phyloP scores from a whole-genome alignment of 2,888 invertebrate species.

The Apodemia duryi region DNA sequence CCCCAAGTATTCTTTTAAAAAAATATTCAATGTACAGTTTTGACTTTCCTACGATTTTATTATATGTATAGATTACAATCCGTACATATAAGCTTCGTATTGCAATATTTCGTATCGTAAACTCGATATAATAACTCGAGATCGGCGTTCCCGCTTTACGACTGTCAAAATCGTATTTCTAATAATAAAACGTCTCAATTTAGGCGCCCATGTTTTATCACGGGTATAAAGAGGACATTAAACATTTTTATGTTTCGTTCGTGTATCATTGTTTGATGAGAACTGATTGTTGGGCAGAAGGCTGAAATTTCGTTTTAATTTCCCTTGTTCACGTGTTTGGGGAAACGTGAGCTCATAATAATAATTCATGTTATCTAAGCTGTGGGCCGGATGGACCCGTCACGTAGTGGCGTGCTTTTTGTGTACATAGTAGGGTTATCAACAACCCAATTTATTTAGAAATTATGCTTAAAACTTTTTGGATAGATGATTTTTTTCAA shows the following conservation, averaged over 20 bases:
- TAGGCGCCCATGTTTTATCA: constrained; percentile 70
- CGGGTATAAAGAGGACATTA: constrained; percentile 62
- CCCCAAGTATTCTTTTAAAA: too few species aligned
- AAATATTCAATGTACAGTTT: too few species aligned
- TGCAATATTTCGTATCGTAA: constrained; percentile 67
- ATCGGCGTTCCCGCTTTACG: constrained; percentile 58
- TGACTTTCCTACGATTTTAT: too few species aligned
- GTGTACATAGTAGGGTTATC: constrained; percentile 41
- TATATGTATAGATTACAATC: not conserved
- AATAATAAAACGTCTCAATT: constrained; percentile 77
- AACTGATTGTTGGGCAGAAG: constrained; percentile 27
- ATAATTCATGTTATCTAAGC: constrained; percentile 56
- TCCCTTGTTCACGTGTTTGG: constrained; percentile 34
- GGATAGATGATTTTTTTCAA: too few species aligned
- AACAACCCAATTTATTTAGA: not conserved
- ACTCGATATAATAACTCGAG: constrained; percentile 62
- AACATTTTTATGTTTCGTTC: constrained; percentile 54
- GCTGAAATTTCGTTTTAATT: constrained; percentile 22
- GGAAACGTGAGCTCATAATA: constrained; percentile 48
- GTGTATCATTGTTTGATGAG: constrained; percentile 55
- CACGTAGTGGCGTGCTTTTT: constrained; percentile 43
- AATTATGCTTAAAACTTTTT: too few species aligned
- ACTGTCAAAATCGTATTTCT: constrained; percentile 74
- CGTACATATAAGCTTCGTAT: not conserved
- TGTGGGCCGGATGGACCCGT: constrained; percentile 43